These are phyloP conservation scores for Mechanitis messenoides DNA, from an alignment of 2,888 invertebrate genomes.

Conservation along the genomic window DNA sequence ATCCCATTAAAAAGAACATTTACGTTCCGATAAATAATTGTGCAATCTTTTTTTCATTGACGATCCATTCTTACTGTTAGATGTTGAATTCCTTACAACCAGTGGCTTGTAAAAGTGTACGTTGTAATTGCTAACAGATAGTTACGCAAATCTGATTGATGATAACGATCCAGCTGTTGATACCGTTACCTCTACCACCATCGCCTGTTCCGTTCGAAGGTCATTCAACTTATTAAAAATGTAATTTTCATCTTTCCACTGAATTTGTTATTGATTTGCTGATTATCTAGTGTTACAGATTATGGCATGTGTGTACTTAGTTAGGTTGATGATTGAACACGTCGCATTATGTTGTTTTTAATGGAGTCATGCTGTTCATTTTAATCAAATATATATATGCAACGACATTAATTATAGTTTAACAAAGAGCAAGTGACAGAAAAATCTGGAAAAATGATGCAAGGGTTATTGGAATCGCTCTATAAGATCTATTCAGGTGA, in stretches of 20 bases:
- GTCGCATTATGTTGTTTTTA: constrained; percentile 49
- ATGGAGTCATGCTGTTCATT: constrained; percentile 41
- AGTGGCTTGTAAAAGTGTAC: constrained; percentile 51
- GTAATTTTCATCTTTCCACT: neutral
- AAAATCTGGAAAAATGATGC: constrained; percentile 63
- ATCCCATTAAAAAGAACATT: neutral
- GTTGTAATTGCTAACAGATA: constrained; percentile 67
- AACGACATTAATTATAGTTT: constrained; percentile 11
- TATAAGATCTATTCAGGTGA: constrained; percentile 71
- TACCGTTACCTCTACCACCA: constrained; percentile 63
- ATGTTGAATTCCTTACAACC: constrained; percentile 48
- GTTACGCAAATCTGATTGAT: constrained; percentile 75
- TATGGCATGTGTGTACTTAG: constrained; percentile 9
- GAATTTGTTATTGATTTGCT: neutral
- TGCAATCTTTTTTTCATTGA: constrained; percentile 18
- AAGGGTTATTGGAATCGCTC: constrained; percentile 68
- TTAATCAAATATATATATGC: constrained; percentile 16
- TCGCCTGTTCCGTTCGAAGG: constrained; percentile 53
- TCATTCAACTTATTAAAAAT: constrained; percentile 51
- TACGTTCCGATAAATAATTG: neutral
- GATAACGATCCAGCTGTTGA: constrained; percentile 61
- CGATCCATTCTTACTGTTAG: constrained; percentile 29
- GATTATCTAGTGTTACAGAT: constrained; percentile 13
- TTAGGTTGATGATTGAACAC: constrained; percentile 38
- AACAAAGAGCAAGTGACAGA: constrained; percentile 41